phyloP scores from a whole-genome alignment of 2,797 vertebrate species.

The Carapus acus region DNA sequence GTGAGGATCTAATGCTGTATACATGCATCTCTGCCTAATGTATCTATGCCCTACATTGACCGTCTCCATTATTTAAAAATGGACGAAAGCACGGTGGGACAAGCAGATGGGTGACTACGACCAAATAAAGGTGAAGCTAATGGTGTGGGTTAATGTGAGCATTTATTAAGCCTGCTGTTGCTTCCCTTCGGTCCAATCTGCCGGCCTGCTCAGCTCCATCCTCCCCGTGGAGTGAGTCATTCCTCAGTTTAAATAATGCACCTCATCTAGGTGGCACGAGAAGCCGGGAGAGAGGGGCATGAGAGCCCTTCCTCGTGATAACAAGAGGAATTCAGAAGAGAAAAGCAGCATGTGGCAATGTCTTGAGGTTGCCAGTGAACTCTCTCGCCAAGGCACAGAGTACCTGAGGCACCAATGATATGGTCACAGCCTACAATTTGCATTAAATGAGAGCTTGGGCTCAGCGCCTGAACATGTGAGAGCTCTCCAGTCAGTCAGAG shows the following conservation, averaged over 20 bases:
- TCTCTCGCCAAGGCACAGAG: conserved; percentile 11
- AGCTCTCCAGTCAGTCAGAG: no score
- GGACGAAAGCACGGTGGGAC: conserved; percentile 45
- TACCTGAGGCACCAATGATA: conserved; percentile 42
- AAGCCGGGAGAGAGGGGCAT: conserved; percentile 21
- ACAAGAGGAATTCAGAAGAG: conserved; percentile 44
- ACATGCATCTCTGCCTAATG: conserved; percentile 35
- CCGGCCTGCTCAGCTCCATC: conserved; percentile 38
- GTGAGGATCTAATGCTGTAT: no score
- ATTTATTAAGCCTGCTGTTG: conserved; percentile 57
- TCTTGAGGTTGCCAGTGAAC: conserved; percentile 21
- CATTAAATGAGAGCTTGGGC: no score
- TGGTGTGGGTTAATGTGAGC: conserved; percentile 61
- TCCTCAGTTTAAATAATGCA: conserved; percentile 64
- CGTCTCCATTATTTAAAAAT: conserved; percentile 28
- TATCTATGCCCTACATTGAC: background rate
- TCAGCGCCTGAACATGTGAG: no score
- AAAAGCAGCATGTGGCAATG: conserved; percentile 18
- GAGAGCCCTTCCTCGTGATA: conserved; percentile 57
- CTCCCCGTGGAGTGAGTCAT: conserved; percentile 59
- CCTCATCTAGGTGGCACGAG: conserved; percentile 44
- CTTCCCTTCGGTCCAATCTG: conserved; percentile 34
- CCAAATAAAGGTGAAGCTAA: conserved; percentile 65
- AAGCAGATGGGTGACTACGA: conserved; percentile 53
- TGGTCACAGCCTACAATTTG: no score